phyloP scores from a whole-genome alignment of 2,113 vertebrate genomes.

The Drymodes brunneopygia region DNA sequence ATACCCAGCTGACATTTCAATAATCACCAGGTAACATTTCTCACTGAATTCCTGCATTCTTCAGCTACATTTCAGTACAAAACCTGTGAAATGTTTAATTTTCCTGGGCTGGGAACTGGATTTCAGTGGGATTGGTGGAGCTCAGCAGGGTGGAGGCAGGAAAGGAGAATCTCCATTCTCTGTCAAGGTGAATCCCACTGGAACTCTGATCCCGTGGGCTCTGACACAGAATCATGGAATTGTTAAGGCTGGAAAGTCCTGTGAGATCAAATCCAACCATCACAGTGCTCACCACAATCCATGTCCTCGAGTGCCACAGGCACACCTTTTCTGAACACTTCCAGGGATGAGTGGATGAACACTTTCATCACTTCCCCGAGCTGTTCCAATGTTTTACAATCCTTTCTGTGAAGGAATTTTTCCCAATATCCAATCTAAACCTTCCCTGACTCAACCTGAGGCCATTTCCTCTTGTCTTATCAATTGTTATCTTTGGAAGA shows the following conservation, averaged over 20 bases:
- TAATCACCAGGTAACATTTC: background rate
- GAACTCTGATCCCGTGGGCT: background rate
- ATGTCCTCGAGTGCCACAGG: background rate
- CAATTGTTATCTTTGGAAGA: background rate
- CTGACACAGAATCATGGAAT: background rate
- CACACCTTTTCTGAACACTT: background rate
- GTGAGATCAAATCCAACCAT: background rate
- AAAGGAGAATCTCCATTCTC: background rate
- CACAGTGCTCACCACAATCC: background rate
- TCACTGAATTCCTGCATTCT: background rate
- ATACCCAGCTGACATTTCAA: background rate
- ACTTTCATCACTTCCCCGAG: background rate
- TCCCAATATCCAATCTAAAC: background rate
- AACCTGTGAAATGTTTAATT: background rate
- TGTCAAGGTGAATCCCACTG: rapidly evolving
- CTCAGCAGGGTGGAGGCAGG: rapidly evolving
- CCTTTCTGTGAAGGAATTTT: background rate
- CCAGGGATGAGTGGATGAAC: background rate
- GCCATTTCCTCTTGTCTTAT: background rate
- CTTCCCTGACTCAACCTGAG: no score
- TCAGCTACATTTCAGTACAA: background rate
- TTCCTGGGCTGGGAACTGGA: background rate
- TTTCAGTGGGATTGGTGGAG: background rate
- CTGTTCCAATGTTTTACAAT: background rate
- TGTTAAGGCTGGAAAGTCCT: background rate